phyloP scores from a whole-genome alignment of 2,113 vertebrate genomes.

The Jaculus jaculus region DNA sequence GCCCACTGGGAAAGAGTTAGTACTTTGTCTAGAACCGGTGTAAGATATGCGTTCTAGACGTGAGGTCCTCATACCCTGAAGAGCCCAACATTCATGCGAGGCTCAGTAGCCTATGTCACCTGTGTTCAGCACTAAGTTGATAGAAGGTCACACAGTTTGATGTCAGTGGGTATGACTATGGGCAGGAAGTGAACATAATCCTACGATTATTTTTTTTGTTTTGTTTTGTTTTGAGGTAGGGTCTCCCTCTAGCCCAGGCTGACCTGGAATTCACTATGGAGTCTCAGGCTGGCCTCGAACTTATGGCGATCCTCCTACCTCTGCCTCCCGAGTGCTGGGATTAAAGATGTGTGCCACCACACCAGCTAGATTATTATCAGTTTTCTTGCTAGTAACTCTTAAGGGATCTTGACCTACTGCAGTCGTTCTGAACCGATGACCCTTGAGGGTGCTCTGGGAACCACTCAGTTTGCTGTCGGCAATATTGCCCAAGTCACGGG shows the following conservation, averaged over 20 bases:
- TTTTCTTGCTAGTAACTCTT: neutral
- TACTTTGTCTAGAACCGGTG: constrained; percentile 77
- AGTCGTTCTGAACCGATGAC: neutral
- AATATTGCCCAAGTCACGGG: neutral
- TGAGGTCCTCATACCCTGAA: constrained; percentile 65
- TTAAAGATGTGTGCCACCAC: no score
- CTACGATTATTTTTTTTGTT: neutral
- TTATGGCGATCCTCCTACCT: no score
- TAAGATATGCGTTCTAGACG: constrained; percentile 43
- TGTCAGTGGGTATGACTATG: neutral
- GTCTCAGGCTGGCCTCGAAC: no score
- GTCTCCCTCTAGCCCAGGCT: no score
- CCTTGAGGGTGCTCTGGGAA: neutral
- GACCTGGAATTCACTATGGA: no score
- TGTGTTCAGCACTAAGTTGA: neutral
- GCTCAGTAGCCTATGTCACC: constrained; percentile 24
- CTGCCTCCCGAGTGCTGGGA: no score
- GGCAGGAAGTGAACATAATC: neutral
- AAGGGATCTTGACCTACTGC: neutral
- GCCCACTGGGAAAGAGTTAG: constrained; percentile 72
- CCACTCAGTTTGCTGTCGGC: neutral
- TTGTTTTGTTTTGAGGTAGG: constrained; percentile 43
- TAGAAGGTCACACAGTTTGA: neutral
- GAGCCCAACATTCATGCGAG: constrained; percentile 63
- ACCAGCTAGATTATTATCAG: no score